Base-by-base conservation (phyloP, 2,797 vertebrate species). In the Helostoma temminkii region DNA sequence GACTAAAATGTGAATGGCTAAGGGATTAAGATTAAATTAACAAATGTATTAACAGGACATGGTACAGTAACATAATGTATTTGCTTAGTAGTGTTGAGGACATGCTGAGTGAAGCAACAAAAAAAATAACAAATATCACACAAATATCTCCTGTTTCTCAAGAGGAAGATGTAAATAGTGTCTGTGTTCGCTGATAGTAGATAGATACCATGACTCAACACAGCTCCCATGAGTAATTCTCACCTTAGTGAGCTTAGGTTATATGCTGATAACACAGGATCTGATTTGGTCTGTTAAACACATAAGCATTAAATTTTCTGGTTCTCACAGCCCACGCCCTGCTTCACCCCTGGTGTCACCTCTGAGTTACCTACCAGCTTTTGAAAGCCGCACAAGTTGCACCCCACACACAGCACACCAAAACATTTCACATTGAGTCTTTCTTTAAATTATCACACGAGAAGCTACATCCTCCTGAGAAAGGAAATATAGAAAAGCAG, bases 361-460 rank as follows among this genome's bases (percentile, higher is more conserved):
- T 64, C 54, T 58, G 57, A 71, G 49, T 55, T 37, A 39, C 49
- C 37, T 53, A 53, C 22, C 26, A 59, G 26, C 46, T 77, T 60
- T 37, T 67, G 48, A 83, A 94, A 95, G 91, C 94, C 94, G 81
- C 95, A 95, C 88, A 68, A 93, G 93, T 95, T 95, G 95, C 93
- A 94, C 88, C 91, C 89, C 87, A 89, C 87, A 85, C 89, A 89
- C 78, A 87, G 90, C 90, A 86, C 82, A 93, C 90, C 89, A 91
- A 93, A 93, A 94, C 90, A 94, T 87, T 91, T 93, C 88, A 26
- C 49, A 85, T 84, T 73, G 66, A 89, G 86, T 89, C 82, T 56
- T 48, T 59, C 37, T 41, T 21, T 21, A 55, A 46, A 24, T 22
- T 12, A 41, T 42, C 34, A 47, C 30, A 71, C 16, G 34, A 25